Percentiles rank a stretch among this genome's conserved stretches.
These are phyloP conservation scores for Cephonodes hylas DNA, from an alignment of 2,888 invertebrate genomes.

Conservation along the genomic window DNA sequence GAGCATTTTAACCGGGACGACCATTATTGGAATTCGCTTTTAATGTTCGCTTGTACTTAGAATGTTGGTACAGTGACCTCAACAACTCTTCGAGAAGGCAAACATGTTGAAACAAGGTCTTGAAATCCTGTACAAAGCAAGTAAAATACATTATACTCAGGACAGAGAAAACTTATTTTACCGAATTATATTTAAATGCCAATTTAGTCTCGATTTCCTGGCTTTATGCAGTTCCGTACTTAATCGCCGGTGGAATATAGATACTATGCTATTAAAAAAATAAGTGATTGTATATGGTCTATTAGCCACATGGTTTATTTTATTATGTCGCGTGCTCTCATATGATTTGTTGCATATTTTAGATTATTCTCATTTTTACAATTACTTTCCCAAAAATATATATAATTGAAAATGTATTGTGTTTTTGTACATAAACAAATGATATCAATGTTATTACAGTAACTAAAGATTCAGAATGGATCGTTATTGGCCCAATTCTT, in stretches of 20 bases:
- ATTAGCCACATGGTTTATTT: no score
- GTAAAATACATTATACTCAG: background rate
- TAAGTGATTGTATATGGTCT: no score
- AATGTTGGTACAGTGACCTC: background rate
- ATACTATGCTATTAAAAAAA: no score
- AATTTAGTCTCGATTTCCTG: background rate
- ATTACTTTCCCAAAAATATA: no score
- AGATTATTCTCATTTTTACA: no score
- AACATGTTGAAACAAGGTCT: background rate
- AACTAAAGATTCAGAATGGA: background rate
- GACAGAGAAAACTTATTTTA: background rate
- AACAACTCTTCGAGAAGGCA: background rate
- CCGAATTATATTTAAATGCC: background rate
- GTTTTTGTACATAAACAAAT: no score
- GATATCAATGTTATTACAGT: background rate
- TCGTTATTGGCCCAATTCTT: background rate
- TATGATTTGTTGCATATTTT: no score
- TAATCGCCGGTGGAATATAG: background rate
- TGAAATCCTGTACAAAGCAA: background rate
- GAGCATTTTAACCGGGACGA: constrained; percentile 8
- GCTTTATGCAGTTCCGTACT: background rate
- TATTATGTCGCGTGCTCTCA: no score
- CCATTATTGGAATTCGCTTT: constrained; percentile 5
- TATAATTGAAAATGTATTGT: no score
- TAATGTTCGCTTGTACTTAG: constrained; percentile 4